Conservation (phyloP, 2,113 vertebrate genomes). For the Muntiacus muntjak region DNA sequence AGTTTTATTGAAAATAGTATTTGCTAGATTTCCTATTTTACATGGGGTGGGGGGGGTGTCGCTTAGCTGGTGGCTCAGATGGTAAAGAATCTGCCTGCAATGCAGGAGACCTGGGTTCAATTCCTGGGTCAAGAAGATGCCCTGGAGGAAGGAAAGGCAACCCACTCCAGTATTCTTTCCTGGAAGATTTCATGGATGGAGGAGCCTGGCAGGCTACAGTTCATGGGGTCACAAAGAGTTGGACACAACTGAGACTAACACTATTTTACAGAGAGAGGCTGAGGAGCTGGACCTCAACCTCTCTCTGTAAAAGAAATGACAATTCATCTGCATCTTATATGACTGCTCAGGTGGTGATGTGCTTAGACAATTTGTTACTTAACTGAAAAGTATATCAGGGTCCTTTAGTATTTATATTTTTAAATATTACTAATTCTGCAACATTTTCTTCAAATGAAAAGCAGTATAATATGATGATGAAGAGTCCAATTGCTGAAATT, state of each 20-base stretch:
- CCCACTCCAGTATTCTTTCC: background rate
- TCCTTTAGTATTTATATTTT: background rate
- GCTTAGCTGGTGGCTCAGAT: background rate
- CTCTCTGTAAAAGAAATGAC: background rate
- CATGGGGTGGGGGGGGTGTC: background rate
- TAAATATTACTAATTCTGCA: background rate
- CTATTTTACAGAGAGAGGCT: background rate
- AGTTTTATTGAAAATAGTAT: background rate
- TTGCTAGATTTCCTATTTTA: background rate
- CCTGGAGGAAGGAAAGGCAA: background rate
- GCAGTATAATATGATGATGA: background rate
- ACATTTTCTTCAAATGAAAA: background rate
- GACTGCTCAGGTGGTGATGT: background rate
- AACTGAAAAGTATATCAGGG: background rate
- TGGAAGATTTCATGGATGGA: background rate
- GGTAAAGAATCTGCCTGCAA: background rate
- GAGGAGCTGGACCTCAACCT: background rate
- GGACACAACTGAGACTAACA: background rate
- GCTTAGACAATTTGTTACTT: background rate
- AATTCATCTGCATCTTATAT: background rate
- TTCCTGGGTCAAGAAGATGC: background rate
- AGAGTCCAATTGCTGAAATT: background rate
- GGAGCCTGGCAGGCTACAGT: background rate
- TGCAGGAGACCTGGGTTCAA: background rate
- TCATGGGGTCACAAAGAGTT: background rate